phyloP scores from a whole-genome alignment of 2,113 vertebrate species.

The Rafetus swinhoei region DNA sequence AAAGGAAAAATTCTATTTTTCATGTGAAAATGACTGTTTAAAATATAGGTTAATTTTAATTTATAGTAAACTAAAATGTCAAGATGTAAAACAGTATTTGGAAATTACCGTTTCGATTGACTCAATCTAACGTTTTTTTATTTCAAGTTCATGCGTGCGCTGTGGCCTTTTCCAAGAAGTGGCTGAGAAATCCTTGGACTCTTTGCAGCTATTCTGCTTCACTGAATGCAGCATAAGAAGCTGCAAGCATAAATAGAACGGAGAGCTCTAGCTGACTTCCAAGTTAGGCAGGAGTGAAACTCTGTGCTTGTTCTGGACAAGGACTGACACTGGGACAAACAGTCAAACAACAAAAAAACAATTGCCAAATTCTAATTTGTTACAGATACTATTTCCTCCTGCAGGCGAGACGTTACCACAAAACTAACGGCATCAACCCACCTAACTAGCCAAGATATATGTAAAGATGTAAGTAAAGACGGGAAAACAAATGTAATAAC shows the following conservation, averaged over 20 bases:
- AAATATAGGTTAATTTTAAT: background rate
- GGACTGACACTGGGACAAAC: background rate
- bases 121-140: background rate
- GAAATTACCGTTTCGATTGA: background rate
- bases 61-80: background rate
- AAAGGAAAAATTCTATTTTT: too few relatives aligned
- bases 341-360: background rate
- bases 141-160: background rate
- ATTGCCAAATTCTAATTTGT: background rate
- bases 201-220: background rate
- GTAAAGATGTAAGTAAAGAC: background rate
- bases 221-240: background rate
- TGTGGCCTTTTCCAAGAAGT: background rate
- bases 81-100: background rate
- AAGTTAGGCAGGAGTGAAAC: background rate
- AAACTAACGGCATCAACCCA: background rate
- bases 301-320: background rate
- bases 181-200: background rate
- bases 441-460: background rate
- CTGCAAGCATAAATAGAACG: background rate
- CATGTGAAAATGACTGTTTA: too few relatives aligned
- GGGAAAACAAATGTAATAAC: background rate
- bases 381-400: background rate
- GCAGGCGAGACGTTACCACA: background rate
- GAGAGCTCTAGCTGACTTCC: background rate